Evolutionary conservation across 2,113 vertebrate genomes (phyloP), one percentile per base, ranked within the genome.

Genomic region (Athene noctua): DNA sequence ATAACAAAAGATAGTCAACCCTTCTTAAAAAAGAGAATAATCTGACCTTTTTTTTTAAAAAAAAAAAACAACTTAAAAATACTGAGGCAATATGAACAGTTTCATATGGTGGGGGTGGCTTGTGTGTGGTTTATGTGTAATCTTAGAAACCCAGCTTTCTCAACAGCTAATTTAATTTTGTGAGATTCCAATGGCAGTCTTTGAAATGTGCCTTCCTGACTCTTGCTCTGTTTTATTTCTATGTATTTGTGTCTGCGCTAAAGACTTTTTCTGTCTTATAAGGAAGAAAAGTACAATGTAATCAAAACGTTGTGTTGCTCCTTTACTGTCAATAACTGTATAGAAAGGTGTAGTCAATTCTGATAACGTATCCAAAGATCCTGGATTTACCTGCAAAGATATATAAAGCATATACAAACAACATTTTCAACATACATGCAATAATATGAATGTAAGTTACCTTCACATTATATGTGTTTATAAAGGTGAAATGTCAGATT

Each of bases 1-100:
- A 70, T 38, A 91, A 91, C 83, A 94, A 82, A 86, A 97, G 57
- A 91, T 70, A 78, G 86, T 95, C 88, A 90, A 93, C 58, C 30
- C 49, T 94, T 87, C 73, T 84, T 25, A 88, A 94, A 87, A 44
- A 57, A 29, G 11, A 88, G 5, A 75, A 89, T 80, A 94, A 82
- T 70, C 32, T 80, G 66, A 96, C 80, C 59, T 93, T 88, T 86
- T 63, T 87, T 74, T 83, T 57, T 8, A 62, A 19, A 12, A 40
- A 57, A 58, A 67, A 68, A 46, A 46, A 46, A 46, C 15, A 46
- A 47, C 61, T 93, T 91, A 65, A 79, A 86, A 91, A 96, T 85
- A 79, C 27, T 71, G 42, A 86, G 49, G 58, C 66, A 59, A 79
- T 84, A 44, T 32, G 29, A 71, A 63, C 30, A 26, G 54, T 85